Evolutionary conservation across 2,888 invertebrate species (phyloP), one percentile per base, ranked within the genome.

Genomic region (Aspidiotus rigidus): DNA sequence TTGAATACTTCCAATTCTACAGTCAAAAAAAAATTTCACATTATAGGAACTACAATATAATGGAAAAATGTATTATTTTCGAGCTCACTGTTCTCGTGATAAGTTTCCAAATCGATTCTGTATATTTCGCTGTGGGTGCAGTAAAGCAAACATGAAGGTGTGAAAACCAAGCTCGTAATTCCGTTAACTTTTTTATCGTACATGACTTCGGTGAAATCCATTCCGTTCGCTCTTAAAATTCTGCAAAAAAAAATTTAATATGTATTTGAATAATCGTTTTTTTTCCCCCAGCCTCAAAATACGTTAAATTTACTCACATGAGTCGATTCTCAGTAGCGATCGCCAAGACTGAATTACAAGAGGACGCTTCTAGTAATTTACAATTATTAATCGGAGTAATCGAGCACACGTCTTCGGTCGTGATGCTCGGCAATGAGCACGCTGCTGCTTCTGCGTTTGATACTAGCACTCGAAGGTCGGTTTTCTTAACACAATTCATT

Each of bases 361-460:
- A 15, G 8, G 66, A 66, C 7, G 44, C 57, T 41, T 57, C 66
- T 28, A 66, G 44, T 11, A 59, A 10, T 6, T 17, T 16, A 39
- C 66, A 66, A 10, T 44, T n/a, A 13, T 66, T 56, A 16, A 66
- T 44, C 11, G 16, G 7, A 15, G 44, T 17, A 41, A 28, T 16
- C 39, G 11, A 44, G 1, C 57, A 66, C 5, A 13, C 66, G 15
- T 66, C 44, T 1, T 41, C 42, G 0, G 42, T 41, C 1, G 39
- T 40, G 7, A 69, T 44, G 9, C 7, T 17, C 11, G 69, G 69
- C 8, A 41, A 55, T 10, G 69, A 62, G 41, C 69, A 69, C 1
- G 44, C 62, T 2, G 69, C 69, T 10, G 69, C 69, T 69, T 69
- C 62, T 5, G 62, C 69, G 41, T 69, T 69, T 17, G 62, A 69